A percentile compares a stretch with the other conserved stretches of the same genome.
phyloP scores from a whole-genome alignment of 2,888 invertebrate genomes.

The Megastigmus dorsalis region DNA sequence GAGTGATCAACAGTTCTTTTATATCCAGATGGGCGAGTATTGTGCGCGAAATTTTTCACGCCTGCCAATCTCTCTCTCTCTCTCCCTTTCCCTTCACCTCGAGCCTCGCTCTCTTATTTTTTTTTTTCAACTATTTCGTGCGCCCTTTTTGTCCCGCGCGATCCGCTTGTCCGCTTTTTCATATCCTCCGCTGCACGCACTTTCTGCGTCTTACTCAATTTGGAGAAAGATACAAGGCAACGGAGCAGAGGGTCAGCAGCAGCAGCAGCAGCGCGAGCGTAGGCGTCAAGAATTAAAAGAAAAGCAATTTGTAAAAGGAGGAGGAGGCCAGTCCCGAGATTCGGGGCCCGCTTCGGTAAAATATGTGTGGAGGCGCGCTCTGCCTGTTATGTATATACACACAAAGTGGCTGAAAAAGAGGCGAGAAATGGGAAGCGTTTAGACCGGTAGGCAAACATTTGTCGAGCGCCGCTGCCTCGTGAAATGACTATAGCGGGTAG shows the following conservation, averaged over 20 bases:
- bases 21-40: constrained; percentile 56
- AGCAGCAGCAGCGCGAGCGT: not conserved
- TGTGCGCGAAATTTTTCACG: constrained; percentile 68
- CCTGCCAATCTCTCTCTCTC: constrained; percentile 62
- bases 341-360: not conserved
- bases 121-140: constrained; percentile 8
- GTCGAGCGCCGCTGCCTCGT: not conserved
- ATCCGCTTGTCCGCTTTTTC: not conserved
- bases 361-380: not conserved
- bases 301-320: constrained; percentile 28
- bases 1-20: constrained; percentile 63
- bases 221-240: not conserved
- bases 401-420: constrained; percentile 17
- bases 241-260: no score
- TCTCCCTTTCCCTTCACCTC: not conserved
- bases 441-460: constrained; percentile 40
- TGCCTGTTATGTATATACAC: no score
- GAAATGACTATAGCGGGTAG: constrained; percentile 4
- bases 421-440: constrained; percentile 27
- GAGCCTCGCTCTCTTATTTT: not conserved
- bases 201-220: constrained; percentile 27
- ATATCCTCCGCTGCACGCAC: not conserved
- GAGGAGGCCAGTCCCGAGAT: not conserved
- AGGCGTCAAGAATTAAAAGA: constrained; percentile 27
- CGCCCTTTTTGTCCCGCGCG: not conserved